Conservation (phyloP, 1,140 invertebrate genomes). For the Tigriopus japonicus region DNA sequence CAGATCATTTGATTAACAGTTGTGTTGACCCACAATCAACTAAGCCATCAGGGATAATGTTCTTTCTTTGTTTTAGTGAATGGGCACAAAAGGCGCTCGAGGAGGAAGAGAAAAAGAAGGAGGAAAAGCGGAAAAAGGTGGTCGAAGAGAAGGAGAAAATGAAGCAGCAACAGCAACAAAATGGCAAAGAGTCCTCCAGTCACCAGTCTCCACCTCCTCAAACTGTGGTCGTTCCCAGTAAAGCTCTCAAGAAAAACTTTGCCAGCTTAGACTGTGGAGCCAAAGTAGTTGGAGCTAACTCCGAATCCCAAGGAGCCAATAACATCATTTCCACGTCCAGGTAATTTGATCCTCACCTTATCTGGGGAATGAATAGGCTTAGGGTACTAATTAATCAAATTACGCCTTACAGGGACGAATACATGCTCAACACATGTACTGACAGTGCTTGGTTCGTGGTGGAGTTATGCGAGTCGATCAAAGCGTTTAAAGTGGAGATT, state of each 20-base stretch:
- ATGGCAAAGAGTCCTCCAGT: neutral
- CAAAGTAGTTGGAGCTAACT: slow-evolving; percentile 78
- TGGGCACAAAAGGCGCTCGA: slow-evolving; percentile 2
- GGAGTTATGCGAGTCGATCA: slow-evolving; percentile 91
- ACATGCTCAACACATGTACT: slow-evolving; percentile 89
- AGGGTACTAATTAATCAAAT: neutral
- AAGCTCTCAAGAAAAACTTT: slow-evolving; percentile 50
- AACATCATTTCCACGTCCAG: slow-evolving; percentile 17
- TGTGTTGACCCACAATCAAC: no score
- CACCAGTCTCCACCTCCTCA: neutral
- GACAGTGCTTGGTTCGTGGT: slow-evolving; percentile 83
- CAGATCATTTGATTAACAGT: no score
- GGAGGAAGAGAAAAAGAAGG: neutral
- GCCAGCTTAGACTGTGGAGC: slow-evolving; percentile 91
- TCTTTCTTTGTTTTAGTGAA: neutral
- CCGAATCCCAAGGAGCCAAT: slow-evolving; percentile 63
- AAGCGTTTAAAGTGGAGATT: slow-evolving; percentile 66
- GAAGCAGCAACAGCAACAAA: neutral
- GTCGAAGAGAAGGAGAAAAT: neutral
- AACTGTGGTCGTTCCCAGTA: neutral
- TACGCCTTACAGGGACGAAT: slow-evolving; percentile 59
- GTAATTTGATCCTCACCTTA: slow-evolving; percentile 2
- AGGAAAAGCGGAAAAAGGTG: neutral
- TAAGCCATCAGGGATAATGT: neutral
- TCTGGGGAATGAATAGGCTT: neutral